Evolutionary conservation across 2,113 vertebrate species (phyloP).

Genomic region (Todiramphus chloris): DNA sequence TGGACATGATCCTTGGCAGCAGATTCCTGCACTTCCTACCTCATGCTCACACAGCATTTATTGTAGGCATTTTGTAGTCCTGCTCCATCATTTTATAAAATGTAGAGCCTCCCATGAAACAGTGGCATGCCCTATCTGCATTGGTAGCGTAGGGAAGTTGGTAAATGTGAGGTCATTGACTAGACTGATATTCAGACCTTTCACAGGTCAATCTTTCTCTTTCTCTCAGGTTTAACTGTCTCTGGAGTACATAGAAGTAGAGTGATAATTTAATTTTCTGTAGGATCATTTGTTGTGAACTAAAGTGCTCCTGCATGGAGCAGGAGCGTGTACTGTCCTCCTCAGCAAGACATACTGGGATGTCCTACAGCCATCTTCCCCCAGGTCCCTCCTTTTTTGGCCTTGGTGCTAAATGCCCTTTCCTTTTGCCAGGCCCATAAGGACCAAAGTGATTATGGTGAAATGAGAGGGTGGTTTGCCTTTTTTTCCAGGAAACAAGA

Average conservation of each 20-base stretch:
- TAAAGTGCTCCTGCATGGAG: background rate
- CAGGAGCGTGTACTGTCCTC: fast-evolving
- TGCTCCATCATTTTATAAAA: background rate
- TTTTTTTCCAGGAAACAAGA: background rate
- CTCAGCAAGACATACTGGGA: fast-evolving
- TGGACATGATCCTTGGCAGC: background rate
- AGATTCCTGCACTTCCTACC: background rate
- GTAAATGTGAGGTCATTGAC: background rate
- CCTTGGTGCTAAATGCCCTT: background rate
- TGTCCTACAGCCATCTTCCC: background rate
- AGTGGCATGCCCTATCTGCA: background rate
- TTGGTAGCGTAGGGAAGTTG: background rate
- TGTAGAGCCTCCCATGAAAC: background rate
- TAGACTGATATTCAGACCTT: background rate
- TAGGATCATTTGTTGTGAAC: background rate
- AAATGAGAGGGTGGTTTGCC: background rate
- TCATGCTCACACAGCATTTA: background rate
- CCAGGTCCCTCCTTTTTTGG: background rate
- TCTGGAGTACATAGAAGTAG: background rate
- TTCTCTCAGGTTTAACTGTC: background rate
- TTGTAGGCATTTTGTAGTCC: background rate
- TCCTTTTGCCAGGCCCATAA: background rate
- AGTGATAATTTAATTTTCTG: background rate
- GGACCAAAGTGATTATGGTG: background rate
- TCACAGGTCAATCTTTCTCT: background rate